Conservation (phyloP, 2,888 invertebrate species). For the Drosophila parthenogenetica region DNA sequence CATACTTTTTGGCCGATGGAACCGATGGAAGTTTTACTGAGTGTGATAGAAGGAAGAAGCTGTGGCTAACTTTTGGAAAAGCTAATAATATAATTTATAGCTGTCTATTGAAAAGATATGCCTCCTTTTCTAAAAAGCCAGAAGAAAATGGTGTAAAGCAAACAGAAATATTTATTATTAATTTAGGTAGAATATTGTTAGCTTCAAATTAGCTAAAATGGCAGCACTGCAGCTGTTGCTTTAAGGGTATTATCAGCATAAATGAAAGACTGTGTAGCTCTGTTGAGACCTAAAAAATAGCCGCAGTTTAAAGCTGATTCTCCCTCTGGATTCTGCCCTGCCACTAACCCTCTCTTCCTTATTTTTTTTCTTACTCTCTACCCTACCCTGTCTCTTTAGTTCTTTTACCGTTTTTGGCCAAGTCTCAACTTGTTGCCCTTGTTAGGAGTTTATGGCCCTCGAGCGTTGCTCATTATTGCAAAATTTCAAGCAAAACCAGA, state of each 20-base stretch:
- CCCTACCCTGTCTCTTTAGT: background rate
- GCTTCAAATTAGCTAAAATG: too few species aligned
- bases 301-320: constrained; percentile 53
- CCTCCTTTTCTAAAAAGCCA: too few species aligned
- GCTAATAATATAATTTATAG: too few species aligned
- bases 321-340: background rate
- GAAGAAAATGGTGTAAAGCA: too few species aligned
- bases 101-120: too few species aligned
- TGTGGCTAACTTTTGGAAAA: too few species aligned
- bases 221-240: background rate
- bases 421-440: constrained; percentile 66
- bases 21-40: too few species aligned
- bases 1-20: too few species aligned
- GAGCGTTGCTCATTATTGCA: constrained; percentile 68
- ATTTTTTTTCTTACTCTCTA: background rate
- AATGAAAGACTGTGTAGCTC: background rate
- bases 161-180: too few species aligned
- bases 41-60: too few species aligned
- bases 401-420: constrained; percentile 22
- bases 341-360: background rate
- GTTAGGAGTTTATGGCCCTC: constrained; percentile 54
- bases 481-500: constrained; percentile 41
- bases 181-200: too few species aligned
- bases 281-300: constrained; percentile 24
- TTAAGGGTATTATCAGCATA: background rate